These are phyloP conservation scores for Lepidocyrtinus sp. DNA, from an alignment of 2,888 invertebrate species.

Conservation along the genomic window DNA sequence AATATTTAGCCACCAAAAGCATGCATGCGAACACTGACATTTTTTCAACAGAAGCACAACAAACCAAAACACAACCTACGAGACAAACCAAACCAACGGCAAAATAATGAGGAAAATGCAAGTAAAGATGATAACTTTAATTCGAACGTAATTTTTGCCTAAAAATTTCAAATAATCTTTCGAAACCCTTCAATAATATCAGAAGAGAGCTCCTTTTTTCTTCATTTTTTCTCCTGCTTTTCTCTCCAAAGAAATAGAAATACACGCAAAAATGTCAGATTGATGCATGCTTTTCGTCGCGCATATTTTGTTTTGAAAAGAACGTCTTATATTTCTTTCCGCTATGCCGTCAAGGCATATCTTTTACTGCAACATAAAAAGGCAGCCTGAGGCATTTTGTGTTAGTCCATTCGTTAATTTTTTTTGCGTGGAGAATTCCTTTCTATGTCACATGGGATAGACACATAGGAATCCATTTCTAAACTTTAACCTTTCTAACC, in stretches of 20 bases:
- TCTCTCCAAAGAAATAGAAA: no score
- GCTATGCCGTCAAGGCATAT: conserved; percentile 67
- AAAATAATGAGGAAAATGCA: no score
- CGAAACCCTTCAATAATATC: not conserved
- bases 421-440: conserved; percentile 55
- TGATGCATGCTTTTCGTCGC: conserved; percentile 55
- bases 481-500: no score
- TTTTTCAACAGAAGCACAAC: not conserved
- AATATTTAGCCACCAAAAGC: conserved; percentile 43
- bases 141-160: no score
- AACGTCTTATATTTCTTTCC: conserved; percentile 17
- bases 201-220: no score
- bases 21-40: conserved; percentile 53
- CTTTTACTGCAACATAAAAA: conserved; percentile 68
- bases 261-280: conserved; percentile 25
- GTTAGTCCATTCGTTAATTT: conserved; percentile 59
- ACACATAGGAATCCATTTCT: conserved; percentile 56
- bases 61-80: not conserved
- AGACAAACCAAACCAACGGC: not conserved
- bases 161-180: no score
- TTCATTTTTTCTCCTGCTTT: no score
- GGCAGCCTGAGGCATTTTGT: conserved; percentile 68
- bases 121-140: no score
- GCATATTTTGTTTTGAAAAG: conserved; percentile 38
- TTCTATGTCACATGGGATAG: conserved; percentile 54